Evolutionary conservation across 2,888 invertebrate species (phyloP).

Genomic region (Drosophila monieri): DNA sequence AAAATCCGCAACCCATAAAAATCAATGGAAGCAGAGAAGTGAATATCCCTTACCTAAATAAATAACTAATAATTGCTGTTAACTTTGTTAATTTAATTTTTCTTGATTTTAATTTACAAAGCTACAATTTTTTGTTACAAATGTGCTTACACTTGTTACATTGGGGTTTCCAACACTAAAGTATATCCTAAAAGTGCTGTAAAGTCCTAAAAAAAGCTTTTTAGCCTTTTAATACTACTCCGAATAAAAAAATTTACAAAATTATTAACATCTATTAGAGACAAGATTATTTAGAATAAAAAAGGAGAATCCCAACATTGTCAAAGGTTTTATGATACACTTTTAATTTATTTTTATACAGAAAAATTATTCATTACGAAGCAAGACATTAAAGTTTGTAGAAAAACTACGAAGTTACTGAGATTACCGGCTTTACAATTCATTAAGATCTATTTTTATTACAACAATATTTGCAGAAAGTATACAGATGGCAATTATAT

Average conservation of each 20-base stretch:
- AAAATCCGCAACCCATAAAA: background rate
- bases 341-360: background rate
- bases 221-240: no score
- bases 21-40: background rate
- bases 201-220: background rate
- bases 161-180: background rate
- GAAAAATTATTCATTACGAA: background rate
- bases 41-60: background rate
- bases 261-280: no score
- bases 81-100: no score
- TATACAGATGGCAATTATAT: conserved; percentile 22
- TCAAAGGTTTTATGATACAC: no score
- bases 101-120: no score
- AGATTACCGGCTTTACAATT: conserved; percentile 3
- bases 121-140: background rate
- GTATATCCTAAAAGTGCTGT: background rate
- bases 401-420: background rate
- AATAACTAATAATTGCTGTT: no score
- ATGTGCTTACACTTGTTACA: background rate
- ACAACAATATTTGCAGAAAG: conserved; percentile 18
- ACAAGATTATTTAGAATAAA: no score
- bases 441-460: conserved; percentile 7
- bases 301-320: no score
- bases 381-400: background rate
- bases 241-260: no score